Conservation (phyloP, 2,888 invertebrate species). For the Zygogramma bicolorata region DNA sequence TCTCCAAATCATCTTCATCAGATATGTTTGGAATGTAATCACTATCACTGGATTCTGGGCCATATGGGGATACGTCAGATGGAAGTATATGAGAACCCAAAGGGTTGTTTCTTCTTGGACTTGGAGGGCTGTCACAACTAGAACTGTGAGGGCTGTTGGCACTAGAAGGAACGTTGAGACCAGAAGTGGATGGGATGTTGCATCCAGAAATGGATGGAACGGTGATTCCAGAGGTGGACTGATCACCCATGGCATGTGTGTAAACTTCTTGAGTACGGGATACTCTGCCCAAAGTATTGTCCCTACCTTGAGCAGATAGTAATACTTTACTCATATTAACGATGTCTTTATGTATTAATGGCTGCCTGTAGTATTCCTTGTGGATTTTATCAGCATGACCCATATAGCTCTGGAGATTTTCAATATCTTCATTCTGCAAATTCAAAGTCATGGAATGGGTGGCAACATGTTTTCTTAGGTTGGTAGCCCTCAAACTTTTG, state of each 20-base stretch:
- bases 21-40: no score
- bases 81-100: no score
- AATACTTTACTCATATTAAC: background rate
- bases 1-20: no score
- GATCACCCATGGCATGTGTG: background rate
- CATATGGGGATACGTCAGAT: no score
- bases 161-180: no score
- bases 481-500: constrained; percentile 11
- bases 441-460: constrained; percentile 9
- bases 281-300: background rate
- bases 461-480: constrained; percentile 23
- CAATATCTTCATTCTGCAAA: constrained; percentile 12
- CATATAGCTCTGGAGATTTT: constrained; percentile 14
- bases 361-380: constrained; percentile 18
- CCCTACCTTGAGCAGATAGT: background rate
- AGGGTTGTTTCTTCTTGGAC: no score
- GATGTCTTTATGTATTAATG: constrained; percentile 3
- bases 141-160: no score
- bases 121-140: no score
- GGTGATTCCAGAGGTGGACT: background rate
- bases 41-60: no score
- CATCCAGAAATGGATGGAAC: no score
- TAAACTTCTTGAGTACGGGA: no score
- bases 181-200: no score
- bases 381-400: constrained; percentile 22